phyloP scores from a whole-genome alignment of 1,140 invertebrate genomes.

The Lucilia cuprina region DNA sequence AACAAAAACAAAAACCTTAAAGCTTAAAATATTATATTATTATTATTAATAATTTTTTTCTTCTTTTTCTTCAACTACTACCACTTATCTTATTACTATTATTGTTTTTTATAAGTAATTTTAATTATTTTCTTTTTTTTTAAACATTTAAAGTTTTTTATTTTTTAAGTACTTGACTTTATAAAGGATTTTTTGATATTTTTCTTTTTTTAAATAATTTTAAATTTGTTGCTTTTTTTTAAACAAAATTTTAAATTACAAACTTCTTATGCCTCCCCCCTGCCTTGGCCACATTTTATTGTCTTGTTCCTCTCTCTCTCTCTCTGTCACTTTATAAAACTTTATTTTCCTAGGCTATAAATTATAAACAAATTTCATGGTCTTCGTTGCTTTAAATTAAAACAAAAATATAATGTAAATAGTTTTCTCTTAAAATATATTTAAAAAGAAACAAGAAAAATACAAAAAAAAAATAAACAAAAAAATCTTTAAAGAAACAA shows the following conservation, averaged over 20 bases:
- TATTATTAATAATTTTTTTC: neutral
- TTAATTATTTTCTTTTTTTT: neutral
- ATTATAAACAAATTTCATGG: neutral
- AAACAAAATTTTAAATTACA: too few relatives aligned
- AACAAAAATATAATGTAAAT: neutral
- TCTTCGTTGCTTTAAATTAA: constrained; percentile 18
- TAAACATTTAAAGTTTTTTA: neutral
- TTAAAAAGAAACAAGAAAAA: neutral
- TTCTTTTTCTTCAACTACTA: neutral
- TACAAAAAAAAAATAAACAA: neutral
- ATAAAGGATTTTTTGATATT: neutral
- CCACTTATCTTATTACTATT: neutral
- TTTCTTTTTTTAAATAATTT: neutral
- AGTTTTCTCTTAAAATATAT: neutral
- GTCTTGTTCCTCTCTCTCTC: neutral
- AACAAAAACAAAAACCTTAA: neutral
- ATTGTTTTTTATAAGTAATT: neutral
- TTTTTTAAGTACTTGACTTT: neutral
- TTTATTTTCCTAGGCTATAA: neutral
- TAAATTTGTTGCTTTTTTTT: neutral
- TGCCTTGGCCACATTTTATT: too few relatives aligned
- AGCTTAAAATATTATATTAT: neutral
- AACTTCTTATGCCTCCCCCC: neutral
- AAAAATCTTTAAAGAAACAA: neutral
- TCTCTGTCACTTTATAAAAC: neutral